Conservation (phyloP, 1,140 invertebrate genomes). For the Lepidurus couesii region DNA sequence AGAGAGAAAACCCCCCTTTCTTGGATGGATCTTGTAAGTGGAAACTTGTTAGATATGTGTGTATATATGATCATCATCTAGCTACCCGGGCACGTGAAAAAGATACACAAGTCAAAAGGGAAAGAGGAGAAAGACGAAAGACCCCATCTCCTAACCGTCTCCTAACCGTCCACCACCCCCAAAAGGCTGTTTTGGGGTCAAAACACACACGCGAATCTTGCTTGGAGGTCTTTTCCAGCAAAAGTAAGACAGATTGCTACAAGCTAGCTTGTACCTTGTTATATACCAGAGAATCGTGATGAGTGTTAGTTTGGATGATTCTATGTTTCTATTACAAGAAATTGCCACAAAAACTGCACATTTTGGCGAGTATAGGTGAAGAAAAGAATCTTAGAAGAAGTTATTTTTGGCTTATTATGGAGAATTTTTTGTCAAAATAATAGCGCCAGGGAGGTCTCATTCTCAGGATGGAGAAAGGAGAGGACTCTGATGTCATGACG, state of each 20-base stretch:
- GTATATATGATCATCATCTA: conserved; percentile 17
- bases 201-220: background rate
- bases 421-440: too few species aligned
- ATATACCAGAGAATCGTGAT: background rate
- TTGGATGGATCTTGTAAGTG: conserved; percentile 12
- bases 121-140: too few species aligned
- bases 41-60: conserved; percentile 9
- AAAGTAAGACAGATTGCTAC: too few species aligned
- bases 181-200: background rate
- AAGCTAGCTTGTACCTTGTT: too few species aligned
- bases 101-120: background rate
- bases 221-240: too few species aligned
- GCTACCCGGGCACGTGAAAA: conserved; percentile 5
- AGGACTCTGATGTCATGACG: background rate
- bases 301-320: background rate
- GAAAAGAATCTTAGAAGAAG: background rate
- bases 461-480: background rate
- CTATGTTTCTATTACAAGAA: too few species aligned
- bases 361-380: background rate
- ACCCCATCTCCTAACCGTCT: background rate
- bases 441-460: background rate
- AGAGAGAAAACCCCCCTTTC: background rate
- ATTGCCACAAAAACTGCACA: background rate
- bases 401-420: too few species aligned
- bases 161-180: background rate